Conservation (phyloP, 2,888 invertebrate species). For the Tipula confusa region DNA sequence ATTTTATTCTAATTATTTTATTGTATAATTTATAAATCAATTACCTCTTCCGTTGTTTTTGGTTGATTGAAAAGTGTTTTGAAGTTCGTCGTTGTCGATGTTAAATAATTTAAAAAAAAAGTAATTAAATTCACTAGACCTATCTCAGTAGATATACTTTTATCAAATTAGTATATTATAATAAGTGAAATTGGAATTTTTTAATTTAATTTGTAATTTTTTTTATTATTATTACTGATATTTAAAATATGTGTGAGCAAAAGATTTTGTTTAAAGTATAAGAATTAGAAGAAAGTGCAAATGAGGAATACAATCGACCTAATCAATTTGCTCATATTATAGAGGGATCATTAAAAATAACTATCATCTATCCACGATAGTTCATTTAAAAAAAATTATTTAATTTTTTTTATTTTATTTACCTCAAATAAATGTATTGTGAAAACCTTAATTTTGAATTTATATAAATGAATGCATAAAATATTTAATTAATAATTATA, state of each 20-base stretch:
- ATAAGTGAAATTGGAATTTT: not conserved
- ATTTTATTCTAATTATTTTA: not conserved
- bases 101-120: not conserved
- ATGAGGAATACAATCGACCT: not conserved
- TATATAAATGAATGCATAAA: not conserved
- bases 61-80: not conserved
- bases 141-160: not conserved
- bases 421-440: slow-evolving; percentile 9
- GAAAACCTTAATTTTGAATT: not conserved
- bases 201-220: too few relatives aligned
- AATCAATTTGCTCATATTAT: not conserved
- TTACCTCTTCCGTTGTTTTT: slow-evolving; percentile 20
- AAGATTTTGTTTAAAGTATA: not conserved
- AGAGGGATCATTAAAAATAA: too few relatives aligned
- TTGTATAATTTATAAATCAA: not conserved
- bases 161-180: not conserved
- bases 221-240: not conserved
- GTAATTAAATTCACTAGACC: not conserved
- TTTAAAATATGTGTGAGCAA: not conserved
- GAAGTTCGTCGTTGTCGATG: not conserved
- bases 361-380: not conserved
- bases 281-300: not conserved
- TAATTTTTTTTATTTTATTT: not conserved
- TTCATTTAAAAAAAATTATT: not conserved
- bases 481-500: slow-evolving; percentile 20